phyloP scores from a whole-genome alignment of 2,113 vertebrate genomes.

The Telmatochromis brichardi region DNA sequence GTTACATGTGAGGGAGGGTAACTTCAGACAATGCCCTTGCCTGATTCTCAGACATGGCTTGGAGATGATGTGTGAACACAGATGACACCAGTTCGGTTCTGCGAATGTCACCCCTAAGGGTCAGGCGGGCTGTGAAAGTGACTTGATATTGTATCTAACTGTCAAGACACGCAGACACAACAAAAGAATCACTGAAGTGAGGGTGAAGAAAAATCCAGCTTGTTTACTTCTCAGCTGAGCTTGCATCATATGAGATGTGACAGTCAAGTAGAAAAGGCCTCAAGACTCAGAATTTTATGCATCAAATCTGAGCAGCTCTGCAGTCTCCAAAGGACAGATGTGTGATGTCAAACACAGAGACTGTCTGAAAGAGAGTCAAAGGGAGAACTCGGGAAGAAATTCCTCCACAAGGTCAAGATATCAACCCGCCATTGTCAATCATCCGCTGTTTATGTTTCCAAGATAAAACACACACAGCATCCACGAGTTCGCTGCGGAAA shows the following conservation, averaged over 20 bases:
- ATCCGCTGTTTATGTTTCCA: background rate
- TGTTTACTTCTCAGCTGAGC: background rate
- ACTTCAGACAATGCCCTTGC: background rate
- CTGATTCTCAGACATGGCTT: background rate
- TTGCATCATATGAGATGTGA: background rate
- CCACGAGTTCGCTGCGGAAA: accelerated
- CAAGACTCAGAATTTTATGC: background rate
- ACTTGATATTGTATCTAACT: background rate
- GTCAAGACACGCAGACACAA: background rate
- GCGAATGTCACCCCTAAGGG: background rate
- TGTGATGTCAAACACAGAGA: background rate
- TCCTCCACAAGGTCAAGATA: background rate
- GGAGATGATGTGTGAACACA: background rate
- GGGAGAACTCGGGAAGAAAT: background rate
- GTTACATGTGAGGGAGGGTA: background rate
- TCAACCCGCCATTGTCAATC: background rate
- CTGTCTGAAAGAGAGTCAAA: background rate
- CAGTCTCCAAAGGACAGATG: background rate
- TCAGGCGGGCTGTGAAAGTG: background rate
- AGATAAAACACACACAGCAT: background rate
- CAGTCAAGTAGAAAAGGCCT: background rate
- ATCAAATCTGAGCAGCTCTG: background rate
- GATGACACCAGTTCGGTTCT: background rate
- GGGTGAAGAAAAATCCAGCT: background rate
- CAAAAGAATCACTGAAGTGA: background rate